Evolutionary conservation across 2,113 vertebrate genomes (phyloP).

Genomic region (Elachura formosa): DNA sequence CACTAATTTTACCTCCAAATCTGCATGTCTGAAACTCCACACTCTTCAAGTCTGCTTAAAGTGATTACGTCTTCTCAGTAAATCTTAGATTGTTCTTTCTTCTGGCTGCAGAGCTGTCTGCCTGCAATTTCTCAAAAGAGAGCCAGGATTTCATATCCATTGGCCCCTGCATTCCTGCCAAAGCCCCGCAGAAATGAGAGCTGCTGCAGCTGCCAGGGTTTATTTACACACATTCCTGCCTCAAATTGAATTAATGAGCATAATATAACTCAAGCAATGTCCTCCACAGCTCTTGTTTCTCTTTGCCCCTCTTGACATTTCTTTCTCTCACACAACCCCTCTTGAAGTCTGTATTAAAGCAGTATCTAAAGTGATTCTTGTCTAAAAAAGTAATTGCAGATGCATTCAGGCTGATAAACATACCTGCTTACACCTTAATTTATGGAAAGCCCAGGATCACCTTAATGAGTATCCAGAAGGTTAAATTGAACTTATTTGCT

Average conservation of each 20-base stretch:
- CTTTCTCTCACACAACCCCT: slow-evolving; percentile 25
- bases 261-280: slow-evolving; percentile 77
- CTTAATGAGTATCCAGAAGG: background rate
- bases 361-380: background rate
- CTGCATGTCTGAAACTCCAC: slow-evolving; percentile 32
- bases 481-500: background rate
- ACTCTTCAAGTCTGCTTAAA: slow-evolving; percentile 43
- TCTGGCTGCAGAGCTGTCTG: slow-evolving; percentile 19
- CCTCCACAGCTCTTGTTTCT: slow-evolving; percentile 67
- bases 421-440: background rate
- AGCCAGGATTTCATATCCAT: slow-evolving; percentile 38
- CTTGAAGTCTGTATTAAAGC: background rate
- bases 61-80: slow-evolving; percentile 16
- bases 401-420: background rate
- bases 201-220: slow-evolving; percentile 74
- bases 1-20: slow-evolving; percentile 28
- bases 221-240: slow-evolving; percentile 84
- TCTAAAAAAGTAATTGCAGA: background rate
- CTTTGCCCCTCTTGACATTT: slow-evolving; percentile 51
- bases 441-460: background rate
- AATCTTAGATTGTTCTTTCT: slow-evolving; percentile 59
- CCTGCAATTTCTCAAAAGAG: slow-evolving; percentile 50
- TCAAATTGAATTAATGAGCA: slow-evolving; percentile 84
- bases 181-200: slow-evolving; percentile 73
- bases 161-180: slow-evolving; percentile 69